Base-by-base conservation (phyloP, 2,888 invertebrate genomes). In the Pristionchus exspectatus region DNA sequence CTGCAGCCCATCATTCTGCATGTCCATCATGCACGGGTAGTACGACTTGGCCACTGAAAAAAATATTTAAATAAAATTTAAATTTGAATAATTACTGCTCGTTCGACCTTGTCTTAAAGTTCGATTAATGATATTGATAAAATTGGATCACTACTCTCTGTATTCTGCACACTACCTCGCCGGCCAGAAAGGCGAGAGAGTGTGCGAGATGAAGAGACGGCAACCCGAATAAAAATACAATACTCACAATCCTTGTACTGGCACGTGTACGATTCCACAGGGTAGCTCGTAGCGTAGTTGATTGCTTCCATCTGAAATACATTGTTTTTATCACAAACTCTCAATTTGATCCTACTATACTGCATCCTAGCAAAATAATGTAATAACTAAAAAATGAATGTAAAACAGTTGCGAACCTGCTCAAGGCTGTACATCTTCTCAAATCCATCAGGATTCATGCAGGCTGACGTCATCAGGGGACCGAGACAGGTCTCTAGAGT, bases 391-490 rank as follows among this genome's bases (percentile, higher is more conserved):
- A 24, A 21, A 59, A 7, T 1, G 1, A 59, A 1, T 21, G 5
- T 21, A 24, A 59, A 59, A 50, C 9, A 7, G 9, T 50, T 9
- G 9, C 44, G 9, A 7, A 56, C 56, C 56, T 56, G 56, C 21
- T 56, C 56, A 56, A 56, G 21, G 24, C 77, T 50, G 24, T 81
- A 81, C 81, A 81, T 81, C 50, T 44, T 81, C 44, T 1, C 50
- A 50, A 81, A 81, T 27, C n/a, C 81, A 27, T 44, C 81, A n/a
- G 81, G 81, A 27, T 81, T 81, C 81, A 81, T 81, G 33, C 81
- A 81, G 12, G 81, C n/a, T 7, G 81, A 81, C 2, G 81, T 81
- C 81, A 81, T 81, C 50, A 44, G 81, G 12, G 24, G 9, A n/a
- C 81, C 81, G 44, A 81, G n/a, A 14, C 81, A 81, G 1, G 81